Conservation (phyloP, 2,797 vertebrate genomes). For the Sebastes umbrosus region DNA sequence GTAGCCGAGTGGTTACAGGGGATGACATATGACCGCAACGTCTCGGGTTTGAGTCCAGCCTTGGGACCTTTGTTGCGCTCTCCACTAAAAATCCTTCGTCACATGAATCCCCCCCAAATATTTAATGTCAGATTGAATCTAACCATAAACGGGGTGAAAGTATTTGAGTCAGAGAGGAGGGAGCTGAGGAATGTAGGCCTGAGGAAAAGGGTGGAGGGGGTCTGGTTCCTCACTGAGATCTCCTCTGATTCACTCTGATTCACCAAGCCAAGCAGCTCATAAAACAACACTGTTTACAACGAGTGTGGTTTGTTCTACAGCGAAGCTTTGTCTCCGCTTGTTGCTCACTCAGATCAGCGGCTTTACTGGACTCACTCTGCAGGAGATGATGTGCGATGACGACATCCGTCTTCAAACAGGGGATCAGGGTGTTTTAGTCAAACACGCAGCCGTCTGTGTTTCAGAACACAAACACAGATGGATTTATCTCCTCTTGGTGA, state of each 20-base stretch:
- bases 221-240: slow-evolving; percentile 1
- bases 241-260: slow-evolving; percentile 61
- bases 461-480: neutral
- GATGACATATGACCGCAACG: no score
- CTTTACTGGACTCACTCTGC: neutral
- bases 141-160: neutral
- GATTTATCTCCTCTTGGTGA: neutral
- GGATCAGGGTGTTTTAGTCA: neutral
- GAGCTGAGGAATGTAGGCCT: slow-evolving; percentile 38
- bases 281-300: slow-evolving; percentile 31
- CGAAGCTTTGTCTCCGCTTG: slow-evolving; percentile 8
- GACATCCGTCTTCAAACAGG: neutral
- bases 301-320: neutral
- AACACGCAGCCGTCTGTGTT: neutral
- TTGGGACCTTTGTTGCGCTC: no score
- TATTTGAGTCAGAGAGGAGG: neutral
- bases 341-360: neutral
- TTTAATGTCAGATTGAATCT: neutral
- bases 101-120: neutral
- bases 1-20: no score
- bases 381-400: neutral
- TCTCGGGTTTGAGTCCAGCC: no score
- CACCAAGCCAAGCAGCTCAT: slow-evolving; percentile 20
- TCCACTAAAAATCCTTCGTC: neutral
- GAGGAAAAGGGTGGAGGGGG: neutral